Evolutionary conservation across 2,113 vertebrate genomes (phyloP), one percentile per base, ranked within the genome.

Genomic region (Poeciliopsis retropinna): DNA sequence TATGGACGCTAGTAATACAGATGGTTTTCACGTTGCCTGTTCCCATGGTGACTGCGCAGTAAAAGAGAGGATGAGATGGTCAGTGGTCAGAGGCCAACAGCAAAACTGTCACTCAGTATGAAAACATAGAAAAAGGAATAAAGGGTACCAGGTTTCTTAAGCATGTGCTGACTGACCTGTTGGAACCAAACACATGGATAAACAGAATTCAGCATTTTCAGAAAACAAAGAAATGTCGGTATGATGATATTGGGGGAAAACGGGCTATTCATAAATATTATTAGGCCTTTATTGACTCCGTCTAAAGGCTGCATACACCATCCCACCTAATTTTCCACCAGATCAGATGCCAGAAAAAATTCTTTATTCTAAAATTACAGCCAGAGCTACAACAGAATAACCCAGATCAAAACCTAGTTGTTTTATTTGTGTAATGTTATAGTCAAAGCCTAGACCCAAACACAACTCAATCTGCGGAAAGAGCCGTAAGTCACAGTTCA

Each of bases 41-140:
- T 91, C 80, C 86, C 86, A 89, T 92, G 86, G 81, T 34, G 78
- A 92, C 85, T 60, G 71, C 75, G 75, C 64, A 73, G 75, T 84
- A 87, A 74, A 66, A 80, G 67, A 37, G 62, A 80, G 19, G 22
- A 70, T 47, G 79, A 85, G 83, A 84, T 76, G 75, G 73, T 61
- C 2, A 61, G 63, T 65, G 70, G 73, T 77, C 39, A 76, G 54
- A 73, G 30, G 30, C 22, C 19, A 60, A 68, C 39, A 82, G 44
- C 64, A 75, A 32, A 69, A 54, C 67, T 37, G n/a, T 65, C 17
- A 41, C 22, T 81, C 70, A 64, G 77, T 83, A 66, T 74, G 30
- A 28, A 77, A 66, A 62, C 67, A 65, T 22, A 63, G 22, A 74
- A 10, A n/a, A 57, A n/a, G 51, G 25, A 57, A 47, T 19, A 57